phyloP scores from a whole-genome alignment of 2,888 invertebrate genomes.

The Microchrysa polita region DNA sequence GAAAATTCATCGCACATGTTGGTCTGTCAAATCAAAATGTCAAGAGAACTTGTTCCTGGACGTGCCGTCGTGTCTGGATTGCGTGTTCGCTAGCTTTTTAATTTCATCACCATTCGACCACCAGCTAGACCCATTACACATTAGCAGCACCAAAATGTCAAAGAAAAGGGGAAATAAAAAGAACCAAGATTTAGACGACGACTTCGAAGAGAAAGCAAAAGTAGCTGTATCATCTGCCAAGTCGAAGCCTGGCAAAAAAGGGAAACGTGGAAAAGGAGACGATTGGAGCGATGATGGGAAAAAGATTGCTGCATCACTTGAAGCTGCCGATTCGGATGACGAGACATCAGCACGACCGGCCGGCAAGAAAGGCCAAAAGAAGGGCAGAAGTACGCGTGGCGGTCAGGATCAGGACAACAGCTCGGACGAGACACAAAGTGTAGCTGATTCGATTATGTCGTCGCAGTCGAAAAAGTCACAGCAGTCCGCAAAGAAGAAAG shows the following conservation, averaged over 20 bases:
- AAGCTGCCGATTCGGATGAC: slow-evolving; percentile 61
- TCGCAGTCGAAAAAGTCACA: slow-evolving; percentile 38
- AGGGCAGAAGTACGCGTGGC: slow-evolving; percentile 55
- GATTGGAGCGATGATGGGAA: slow-evolving; percentile 61
- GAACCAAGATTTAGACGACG: slow-evolving; percentile 68
- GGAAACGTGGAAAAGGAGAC: slow-evolving; percentile 65
- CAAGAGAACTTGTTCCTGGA: slow-evolving; percentile 9
- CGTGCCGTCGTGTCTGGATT: slow-evolving; percentile 33
- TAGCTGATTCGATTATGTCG: slow-evolving; percentile 19
- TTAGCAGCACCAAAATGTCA: slow-evolving; percentile 68
- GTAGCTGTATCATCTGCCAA: slow-evolving; percentile 60
- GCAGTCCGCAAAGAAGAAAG: slow-evolving; percentile 52
- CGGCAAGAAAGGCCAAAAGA: slow-evolving; percentile 49
- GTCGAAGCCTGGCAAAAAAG: slow-evolving; percentile 63
- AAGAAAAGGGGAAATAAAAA: slow-evolving; percentile 71
- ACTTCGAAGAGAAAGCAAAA: slow-evolving; percentile 64
- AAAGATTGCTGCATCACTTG: not conserved
- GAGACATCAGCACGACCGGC: slow-evolving; percentile 56
- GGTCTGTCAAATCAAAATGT: not conserved
- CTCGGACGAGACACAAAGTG: slow-evolving; percentile 49
- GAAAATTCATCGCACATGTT: slow-evolving; percentile 31
- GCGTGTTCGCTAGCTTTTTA: slow-evolving; percentile 7
- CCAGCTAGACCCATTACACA: not conserved
- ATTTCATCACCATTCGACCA: not conserved
- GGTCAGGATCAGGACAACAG: slow-evolving; percentile 47